Evolutionary conservation across 2,113 vertebrate genomes (phyloP).

Genomic region (Semnornis frantzii): DNA sequence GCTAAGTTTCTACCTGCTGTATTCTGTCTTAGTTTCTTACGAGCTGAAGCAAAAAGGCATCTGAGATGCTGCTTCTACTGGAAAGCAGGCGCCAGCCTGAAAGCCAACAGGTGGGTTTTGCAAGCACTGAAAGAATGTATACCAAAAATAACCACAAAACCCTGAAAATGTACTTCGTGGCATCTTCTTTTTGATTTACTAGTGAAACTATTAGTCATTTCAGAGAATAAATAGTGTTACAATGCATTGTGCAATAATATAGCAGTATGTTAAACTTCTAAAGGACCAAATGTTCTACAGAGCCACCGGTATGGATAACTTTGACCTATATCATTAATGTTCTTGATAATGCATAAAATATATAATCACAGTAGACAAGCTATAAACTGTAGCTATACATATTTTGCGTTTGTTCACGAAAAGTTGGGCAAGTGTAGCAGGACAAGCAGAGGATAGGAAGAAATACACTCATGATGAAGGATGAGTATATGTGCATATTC

Average conservation of each 20-base stretch:
- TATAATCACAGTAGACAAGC: slow-evolving; percentile 54
- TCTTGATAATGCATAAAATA: slow-evolving; percentile 48
- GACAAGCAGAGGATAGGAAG: slow-evolving; percentile 15
- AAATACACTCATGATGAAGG: slow-evolving; percentile 14
- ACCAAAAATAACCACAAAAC: slow-evolving; percentile 66
- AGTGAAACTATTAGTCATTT: slow-evolving; percentile 52
- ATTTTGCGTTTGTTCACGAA: not conserved
- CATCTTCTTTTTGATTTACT: slow-evolving; percentile 54
- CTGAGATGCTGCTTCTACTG: slow-evolving; percentile 22
- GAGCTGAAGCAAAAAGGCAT: slow-evolving; percentile 23
- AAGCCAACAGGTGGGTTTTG: slow-evolving; percentile 58
- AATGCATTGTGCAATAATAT: slow-evolving; percentile 60
- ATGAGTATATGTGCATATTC: slow-evolving; percentile 53
- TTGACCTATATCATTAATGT: slow-evolving; percentile 50
- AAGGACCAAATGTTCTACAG: slow-evolving; percentile 60
- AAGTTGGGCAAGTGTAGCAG: slow-evolving; percentile 12
- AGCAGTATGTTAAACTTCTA: slow-evolving; percentile 61
- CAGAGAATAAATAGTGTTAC: slow-evolving; percentile 14
- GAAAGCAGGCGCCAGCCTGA: slow-evolving; percentile 47
- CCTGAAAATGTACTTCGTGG: slow-evolving; percentile 45
- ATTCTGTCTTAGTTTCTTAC: slow-evolving; percentile 15
- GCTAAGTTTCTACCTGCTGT: not conserved
- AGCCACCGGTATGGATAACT: slow-evolving; percentile 10
- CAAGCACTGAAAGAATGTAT: slow-evolving; percentile 52
- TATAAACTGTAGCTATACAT: slow-evolving; percentile 52